Conservation (phyloP, 2,797 vertebrate genomes). For the Geotrypetes seraphini region DNA sequence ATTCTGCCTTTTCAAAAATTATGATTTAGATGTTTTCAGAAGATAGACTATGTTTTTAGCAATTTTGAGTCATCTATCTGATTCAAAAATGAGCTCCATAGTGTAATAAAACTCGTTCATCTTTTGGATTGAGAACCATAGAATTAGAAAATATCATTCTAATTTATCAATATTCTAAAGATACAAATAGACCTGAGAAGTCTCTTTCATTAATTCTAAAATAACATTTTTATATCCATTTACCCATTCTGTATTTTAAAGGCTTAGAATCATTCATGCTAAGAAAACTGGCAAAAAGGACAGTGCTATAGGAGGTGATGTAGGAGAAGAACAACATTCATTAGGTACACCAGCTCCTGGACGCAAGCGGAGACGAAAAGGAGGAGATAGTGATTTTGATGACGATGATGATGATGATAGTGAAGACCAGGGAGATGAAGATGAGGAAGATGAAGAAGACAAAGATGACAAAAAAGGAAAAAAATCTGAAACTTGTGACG, state of each 20-base stretch:
- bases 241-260: slow-evolving; percentile 37
- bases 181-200: too few species aligned
- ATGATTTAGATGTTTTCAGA: too few species aligned
- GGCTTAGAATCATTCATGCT: slow-evolving; percentile 77
- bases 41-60: too few species aligned
- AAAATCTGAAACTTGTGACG: slow-evolving; percentile 76
- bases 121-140: too few species aligned
- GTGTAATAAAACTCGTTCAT: too few species aligned
- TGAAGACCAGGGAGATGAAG: slow-evolving; percentile 82
- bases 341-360: slow-evolving; percentile 49
- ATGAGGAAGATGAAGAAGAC: slow-evolving; percentile 77
- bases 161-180: too few species aligned
- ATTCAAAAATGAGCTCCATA: too few species aligned
- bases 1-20: too few species aligned
- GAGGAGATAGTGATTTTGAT: slow-evolving; percentile 75
- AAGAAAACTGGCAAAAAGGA: slow-evolving; percentile 79
- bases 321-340: slow-evolving; percentile 60
- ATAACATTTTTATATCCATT: not conserved
- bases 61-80: too few species aligned
- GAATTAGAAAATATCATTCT: too few species aligned
- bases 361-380: slow-evolving; percentile 75
- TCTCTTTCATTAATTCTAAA: not conserved
- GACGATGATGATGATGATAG: slow-evolving; percentile 89
- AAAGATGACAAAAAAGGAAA: slow-evolving; percentile 76
- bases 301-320: slow-evolving; percentile 32